Percentiles rank a stretch among this genome's conserved stretches.
phyloP scores from a whole-genome alignment of 2,113 vertebrate genomes.

The Nibea albiflora region DNA sequence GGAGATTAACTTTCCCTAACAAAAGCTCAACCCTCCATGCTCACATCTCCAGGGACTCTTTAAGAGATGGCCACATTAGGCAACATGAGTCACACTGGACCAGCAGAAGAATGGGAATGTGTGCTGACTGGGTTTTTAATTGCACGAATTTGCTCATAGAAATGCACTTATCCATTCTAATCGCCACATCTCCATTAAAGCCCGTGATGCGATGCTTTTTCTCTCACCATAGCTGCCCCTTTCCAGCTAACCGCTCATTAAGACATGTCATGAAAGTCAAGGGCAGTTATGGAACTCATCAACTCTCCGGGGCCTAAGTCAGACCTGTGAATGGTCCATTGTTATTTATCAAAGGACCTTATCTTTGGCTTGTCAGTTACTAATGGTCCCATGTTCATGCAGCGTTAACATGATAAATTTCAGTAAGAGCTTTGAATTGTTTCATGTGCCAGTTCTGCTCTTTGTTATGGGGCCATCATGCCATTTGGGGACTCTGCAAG shows the following conservation, averaged over 20 bases:
- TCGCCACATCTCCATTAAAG: conserved; percentile 60
- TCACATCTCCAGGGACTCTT: conserved; percentile 15
- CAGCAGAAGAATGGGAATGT: conserved; percentile 33
- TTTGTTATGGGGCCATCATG: neutral
- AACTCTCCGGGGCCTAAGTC: neutral
- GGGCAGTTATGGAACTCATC: conserved; percentile 29
- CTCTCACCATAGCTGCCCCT: conserved; percentile 11
- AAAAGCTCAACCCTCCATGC: conserved; percentile 25
- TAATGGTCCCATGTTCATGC: neutral
- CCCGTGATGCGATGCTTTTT: conserved; percentile 37
- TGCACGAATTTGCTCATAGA: conserved; percentile 60
- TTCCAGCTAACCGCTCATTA: conserved; percentile 51
- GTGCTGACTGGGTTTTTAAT: conserved; percentile 59
- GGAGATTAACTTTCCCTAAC: conserved; percentile 29
- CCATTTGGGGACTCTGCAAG: neutral
- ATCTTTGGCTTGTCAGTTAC: conserved; percentile 2
- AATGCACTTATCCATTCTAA: conserved; percentile 50
- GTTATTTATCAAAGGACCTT: conserved; percentile 31
- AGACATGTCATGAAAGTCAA: conserved; percentile 34
- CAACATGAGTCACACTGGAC: conserved; percentile 39
- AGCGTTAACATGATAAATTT: conserved; percentile 2
- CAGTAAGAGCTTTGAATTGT: conserved; percentile 15
- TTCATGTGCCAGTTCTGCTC: conserved; percentile 2
- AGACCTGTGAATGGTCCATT: conserved; percentile 2
- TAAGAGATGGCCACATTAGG: conserved; percentile 27